Conservation (phyloP, 2,888 invertebrate species). For the Trachelus tabidus region DNA sequence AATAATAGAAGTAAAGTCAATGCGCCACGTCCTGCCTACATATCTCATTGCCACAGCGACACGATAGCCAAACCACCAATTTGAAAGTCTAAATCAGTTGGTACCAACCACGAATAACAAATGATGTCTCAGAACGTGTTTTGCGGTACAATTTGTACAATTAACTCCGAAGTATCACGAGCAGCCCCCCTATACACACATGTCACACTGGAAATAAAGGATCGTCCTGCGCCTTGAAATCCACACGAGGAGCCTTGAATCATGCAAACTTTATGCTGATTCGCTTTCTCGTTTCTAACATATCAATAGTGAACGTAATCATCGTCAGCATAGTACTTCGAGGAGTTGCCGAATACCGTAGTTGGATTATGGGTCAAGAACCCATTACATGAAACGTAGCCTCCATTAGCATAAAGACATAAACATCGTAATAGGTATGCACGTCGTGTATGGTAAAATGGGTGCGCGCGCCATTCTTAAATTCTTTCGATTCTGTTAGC, state of each 20-base stretch:
- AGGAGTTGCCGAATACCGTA: neutral
- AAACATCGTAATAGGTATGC: constrained; percentile 32
- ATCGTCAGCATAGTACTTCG: neutral
- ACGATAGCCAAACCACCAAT: neutral
- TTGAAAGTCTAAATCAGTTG: neutral
- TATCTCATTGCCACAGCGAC: neutral
- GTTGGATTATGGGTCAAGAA: neutral
- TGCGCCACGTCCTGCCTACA: neutral
- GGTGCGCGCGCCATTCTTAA: constrained; percentile 7
- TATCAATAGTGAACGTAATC: neutral
- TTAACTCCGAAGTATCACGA: neutral
- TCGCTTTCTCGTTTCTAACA: neutral
- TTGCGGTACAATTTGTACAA: neutral
- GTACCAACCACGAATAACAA: neutral
- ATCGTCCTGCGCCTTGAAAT: neutral
- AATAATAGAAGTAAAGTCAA: neutral
- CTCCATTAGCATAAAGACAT: constrained; percentile 35
- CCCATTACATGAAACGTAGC: constrained; percentile 14
- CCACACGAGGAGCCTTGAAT: neutral
- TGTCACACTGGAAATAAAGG: neutral
- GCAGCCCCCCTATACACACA: neutral
- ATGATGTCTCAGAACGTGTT: neutral
- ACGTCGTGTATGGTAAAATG: constrained; percentile 20
- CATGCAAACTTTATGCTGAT: neutral
- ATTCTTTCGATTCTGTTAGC: neutral